These are phyloP conservation scores for Solen grandis DNA, from an alignment of 1,140 invertebrate genomes.

Conservation along the genomic window DNA sequence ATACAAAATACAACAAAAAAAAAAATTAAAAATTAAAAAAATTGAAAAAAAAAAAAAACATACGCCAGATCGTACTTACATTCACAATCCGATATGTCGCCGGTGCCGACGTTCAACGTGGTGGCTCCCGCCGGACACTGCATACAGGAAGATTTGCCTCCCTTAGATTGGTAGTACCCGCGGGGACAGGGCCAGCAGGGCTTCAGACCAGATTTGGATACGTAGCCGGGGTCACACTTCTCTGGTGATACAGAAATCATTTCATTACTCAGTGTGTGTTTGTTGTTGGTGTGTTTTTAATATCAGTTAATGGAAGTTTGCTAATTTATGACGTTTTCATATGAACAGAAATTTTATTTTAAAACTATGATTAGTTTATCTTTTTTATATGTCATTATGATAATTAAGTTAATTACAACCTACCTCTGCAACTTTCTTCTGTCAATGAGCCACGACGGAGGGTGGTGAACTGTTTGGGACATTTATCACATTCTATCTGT, in stretches of 20 bases:
- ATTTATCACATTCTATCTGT: slow-evolving; percentile 86
- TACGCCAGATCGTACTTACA: slow-evolving; percentile 58
- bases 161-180: slow-evolving; percentile 86
- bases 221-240: slow-evolving; percentile 95
- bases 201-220: slow-evolving; percentile 96
- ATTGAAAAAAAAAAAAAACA: too few relatives aligned
- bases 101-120: slow-evolving; percentile 70
- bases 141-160: slow-evolving; percentile 80
- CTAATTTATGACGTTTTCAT: too few relatives aligned
- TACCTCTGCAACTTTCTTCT: slow-evolving; percentile 84
- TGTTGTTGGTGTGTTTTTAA: too few relatives aligned
- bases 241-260: too few relatives aligned
- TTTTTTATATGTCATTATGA: too few relatives aligned
- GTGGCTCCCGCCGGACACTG: slow-evolving; percentile 79
- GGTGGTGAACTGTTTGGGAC: slow-evolving; percentile 96
- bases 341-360: too few relatives aligned
- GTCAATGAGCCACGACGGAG: slow-evolving; percentile 88
- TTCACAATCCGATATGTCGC: slow-evolving; percentile 71
- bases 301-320: too few relatives aligned
- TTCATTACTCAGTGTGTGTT: too few relatives aligned
- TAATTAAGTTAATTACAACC: too few relatives aligned
- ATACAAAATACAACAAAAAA: too few relatives aligned
- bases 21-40: too few relatives aligned
- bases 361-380: too few relatives aligned
- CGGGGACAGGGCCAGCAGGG: slow-evolving; percentile 96